Base-by-base conservation (phyloP, 2,888 invertebrate genomes). In the Tachina lurida region DNA sequence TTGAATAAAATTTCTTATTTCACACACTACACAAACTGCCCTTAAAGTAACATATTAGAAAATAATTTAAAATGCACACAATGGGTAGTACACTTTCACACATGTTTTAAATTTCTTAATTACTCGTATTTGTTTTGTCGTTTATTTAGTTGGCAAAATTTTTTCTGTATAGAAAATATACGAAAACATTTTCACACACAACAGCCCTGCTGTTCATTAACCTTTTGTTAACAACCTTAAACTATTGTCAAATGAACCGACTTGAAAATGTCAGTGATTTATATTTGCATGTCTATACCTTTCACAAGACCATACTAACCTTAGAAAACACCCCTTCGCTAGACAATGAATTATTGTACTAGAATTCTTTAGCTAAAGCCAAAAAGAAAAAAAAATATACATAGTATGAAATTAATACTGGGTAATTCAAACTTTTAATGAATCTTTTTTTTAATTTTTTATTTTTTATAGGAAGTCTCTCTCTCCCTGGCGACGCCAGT, bases 201-300 rank as follows among this genome's bases (percentile, higher is more conserved):
- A 52, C 73, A 67, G 60, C 73, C 83, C 83, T 78, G 77, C 73
- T 84, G 83, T 84, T 74, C 83, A 84, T 78, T 84, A 74, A 84
- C 83, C 83, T 84, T 78, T 84, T 74, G 83, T 47, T 67, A 68
- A 41, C 52, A 73, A 84, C 83, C 83, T 84, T 78, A 77, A 47
- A 78, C 73, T 60, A 56, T 78, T 84, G 60, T 67, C 77, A 84
- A 84, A 77, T 84, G 83, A 84, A 77, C 83, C 77, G 83, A 68
- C 39, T 74, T 78, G 56, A 78, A 81, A 78, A 78, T 52, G 73
- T 54, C 77, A 84, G 73, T 84, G 83, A 84, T 84, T 84, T 84
- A 60, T 78, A 78, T 84, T 79, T 84, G 67, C 78, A 84, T 74
- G 77, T 68, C 60, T 84, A n/a, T 47, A 67, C 45, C 45, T 31